These are phyloP conservation scores for Caerostris darwini DNA, from an alignment of 1,140 invertebrate genomes.

Conservation along the genomic window DNA sequence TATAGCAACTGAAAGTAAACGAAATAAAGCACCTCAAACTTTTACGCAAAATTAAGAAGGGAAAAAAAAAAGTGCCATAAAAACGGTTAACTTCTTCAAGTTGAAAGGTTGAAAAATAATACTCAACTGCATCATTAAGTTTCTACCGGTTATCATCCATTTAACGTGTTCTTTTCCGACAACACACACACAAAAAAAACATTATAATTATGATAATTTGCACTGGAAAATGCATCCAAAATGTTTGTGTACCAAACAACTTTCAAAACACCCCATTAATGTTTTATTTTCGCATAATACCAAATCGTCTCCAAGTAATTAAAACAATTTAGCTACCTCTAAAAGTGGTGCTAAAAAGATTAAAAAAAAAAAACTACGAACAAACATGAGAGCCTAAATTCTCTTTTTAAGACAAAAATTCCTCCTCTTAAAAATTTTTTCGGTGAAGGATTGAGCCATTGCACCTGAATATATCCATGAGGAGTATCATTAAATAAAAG, in stretches of 20 bases:
- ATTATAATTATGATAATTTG: slow-evolving; percentile 40
- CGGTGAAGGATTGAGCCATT: not conserved
- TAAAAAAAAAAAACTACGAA: slow-evolving; percentile 5
- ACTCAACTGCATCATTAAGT: slow-evolving; percentile 14
- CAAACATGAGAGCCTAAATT: not conserved
- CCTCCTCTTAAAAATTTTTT: slow-evolving; percentile 17
- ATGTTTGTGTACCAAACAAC: not conserved
- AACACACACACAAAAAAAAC: not conserved
- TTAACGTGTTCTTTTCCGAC: not conserved
- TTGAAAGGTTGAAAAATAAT: slow-evolving; percentile 65
- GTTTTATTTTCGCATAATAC: slow-evolving; percentile 16
- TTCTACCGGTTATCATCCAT: not conserved
- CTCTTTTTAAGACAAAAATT: slow-evolving; percentile 32
- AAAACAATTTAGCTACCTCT: not conserved
- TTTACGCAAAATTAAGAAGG: not conserved
- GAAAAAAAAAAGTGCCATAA: not conserved
- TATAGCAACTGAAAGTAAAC: not conserved
- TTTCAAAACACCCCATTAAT: slow-evolving; percentile 18
- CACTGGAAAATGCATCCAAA: not conserved
- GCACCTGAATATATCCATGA: slow-evolving; percentile 14
- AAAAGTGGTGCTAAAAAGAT: not conserved
- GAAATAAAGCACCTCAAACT: not conserved
- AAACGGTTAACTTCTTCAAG: slow-evolving; percentile 57
- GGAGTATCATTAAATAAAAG: slow-evolving; percentile 68
- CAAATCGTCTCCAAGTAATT: slow-evolving; percentile 25